Percentiles rank a stretch among this genome's conserved stretches.
These are phyloP conservation scores for Sebastes miniatus DNA, from an alignment of 2,797 vertebrate species.

Conservation along the genomic window DNA sequence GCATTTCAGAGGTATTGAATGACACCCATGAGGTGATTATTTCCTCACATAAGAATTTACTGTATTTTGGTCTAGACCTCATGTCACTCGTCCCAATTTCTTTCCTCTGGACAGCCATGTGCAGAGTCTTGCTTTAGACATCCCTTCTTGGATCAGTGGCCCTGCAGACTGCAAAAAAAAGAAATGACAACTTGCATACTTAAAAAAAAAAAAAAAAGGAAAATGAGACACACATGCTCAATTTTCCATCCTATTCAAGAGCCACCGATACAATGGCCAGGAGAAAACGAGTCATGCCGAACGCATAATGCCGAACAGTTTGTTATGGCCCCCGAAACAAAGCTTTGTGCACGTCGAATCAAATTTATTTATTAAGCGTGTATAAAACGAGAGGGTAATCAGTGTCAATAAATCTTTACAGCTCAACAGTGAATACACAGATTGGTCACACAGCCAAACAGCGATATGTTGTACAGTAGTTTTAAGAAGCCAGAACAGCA, in stretches of 20 bases:
- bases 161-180: conserved; percentile 35
- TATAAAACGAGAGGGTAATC: conserved; percentile 17
- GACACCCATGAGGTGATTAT: conserved; percentile 27
- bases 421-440: background rate
- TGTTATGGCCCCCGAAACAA: conserved; percentile 33
- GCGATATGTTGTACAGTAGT: background rate
- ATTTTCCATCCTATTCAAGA: conserved; percentile 47
- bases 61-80: conserved; percentile 19
- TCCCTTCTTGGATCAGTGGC: conserved; percentile 47
- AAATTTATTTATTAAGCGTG: conserved; percentile 11
- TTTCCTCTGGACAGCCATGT: conserved; percentile 29
- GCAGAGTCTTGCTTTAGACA: conserved; percentile 52
- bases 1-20: conserved; percentile 11
- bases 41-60: conserved; percentile 25
- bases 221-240: conserved; percentile 73
- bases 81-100: conserved; percentile 27
- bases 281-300: conserved; percentile 63
- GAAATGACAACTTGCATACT: conserved; percentile 52
- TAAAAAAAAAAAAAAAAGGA: conserved; percentile 3
- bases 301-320: conserved; percentile 39
- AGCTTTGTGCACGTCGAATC: conserved; percentile 13
- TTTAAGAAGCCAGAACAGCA: background rate
- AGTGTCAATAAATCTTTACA: background rate
- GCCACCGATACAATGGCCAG: conserved; percentile 51
- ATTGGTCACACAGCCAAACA: background rate